Conservation (phyloP, 2,113 vertebrate genomes). For the Sinocyclocheilus maitianheensis region DNA sequence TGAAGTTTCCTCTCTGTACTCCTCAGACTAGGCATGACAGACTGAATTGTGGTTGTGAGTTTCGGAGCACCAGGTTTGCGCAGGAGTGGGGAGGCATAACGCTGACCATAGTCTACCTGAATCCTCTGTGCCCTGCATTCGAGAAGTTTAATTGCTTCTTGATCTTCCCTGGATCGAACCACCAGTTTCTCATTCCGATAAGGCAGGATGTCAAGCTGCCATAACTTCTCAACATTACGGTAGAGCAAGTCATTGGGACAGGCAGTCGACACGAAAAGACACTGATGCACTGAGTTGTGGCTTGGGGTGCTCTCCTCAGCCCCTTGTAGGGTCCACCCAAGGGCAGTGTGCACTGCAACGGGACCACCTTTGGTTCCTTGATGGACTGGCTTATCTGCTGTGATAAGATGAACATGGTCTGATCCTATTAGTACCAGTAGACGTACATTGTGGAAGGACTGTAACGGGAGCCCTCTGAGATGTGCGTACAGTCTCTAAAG, state of each 20-base stretch:
- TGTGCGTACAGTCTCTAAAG: neutral
- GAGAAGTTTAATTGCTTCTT: too few relatives aligned
- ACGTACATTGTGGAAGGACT: neutral
- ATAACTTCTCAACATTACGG: neutral
- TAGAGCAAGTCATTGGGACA: neutral
- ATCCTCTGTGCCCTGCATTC: too few relatives aligned
- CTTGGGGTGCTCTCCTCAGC: too few relatives aligned
- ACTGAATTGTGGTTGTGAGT: too few relatives aligned
- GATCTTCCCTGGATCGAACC: too few relatives aligned
- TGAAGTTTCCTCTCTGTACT: neutral
- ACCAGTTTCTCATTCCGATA: too few relatives aligned
- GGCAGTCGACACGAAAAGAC: neutral
- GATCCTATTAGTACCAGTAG: neutral
- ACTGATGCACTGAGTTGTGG: neutral
- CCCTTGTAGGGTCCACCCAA: neutral
- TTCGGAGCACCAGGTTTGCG: too few relatives aligned
- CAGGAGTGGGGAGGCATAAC: neutral
- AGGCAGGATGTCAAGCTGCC: too few relatives aligned
- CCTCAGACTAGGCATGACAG: neutral
- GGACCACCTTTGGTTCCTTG: neutral
- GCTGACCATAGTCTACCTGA: neutral
- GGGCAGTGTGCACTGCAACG: neutral
- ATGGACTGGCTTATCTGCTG: neutral
- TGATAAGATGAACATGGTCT: neutral
- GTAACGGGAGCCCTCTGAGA: neutral